phyloP scores from a whole-genome alignment of 2,797 vertebrate species.

The Sylvilagus floridanus region DNA sequence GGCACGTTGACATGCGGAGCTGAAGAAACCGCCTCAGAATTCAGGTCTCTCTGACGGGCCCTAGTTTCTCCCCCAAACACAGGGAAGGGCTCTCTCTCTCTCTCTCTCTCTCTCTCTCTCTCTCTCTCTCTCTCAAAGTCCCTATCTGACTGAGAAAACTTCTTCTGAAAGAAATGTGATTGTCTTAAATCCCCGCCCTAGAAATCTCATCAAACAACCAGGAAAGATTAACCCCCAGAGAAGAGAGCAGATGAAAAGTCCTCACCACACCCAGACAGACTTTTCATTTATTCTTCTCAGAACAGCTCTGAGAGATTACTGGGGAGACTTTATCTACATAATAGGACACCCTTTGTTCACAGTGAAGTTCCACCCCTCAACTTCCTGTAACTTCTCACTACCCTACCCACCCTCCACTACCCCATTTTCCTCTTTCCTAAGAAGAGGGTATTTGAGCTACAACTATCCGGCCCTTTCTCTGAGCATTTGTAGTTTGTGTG shows the following conservation, averaged over 20 bases:
- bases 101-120: no score
- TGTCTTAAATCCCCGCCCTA: slow-evolving; percentile 11
- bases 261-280: background rate
- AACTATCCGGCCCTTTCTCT: background rate
- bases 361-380: background rate
- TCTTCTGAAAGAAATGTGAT: slow-evolving; percentile 44
- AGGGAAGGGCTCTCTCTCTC: background rate
- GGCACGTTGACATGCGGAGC: background rate
- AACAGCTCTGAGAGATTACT: slow-evolving; percentile 1
- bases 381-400: background rate
- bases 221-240: slow-evolving; percentile 41
- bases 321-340: background rate
- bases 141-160: slow-evolving; percentile 49
- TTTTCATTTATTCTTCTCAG: slow-evolving; percentile 41
- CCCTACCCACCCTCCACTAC: background rate
- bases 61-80: slow-evolving; percentile 6
- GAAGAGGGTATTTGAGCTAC: background rate
- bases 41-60: slow-evolving; percentile 18
- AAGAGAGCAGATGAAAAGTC: slow-evolving; percentile 15
- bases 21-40: background rate
- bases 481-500: background rate
- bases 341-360: background rate
- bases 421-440: background rate
- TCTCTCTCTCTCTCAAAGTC: background rate
- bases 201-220: slow-evolving; percentile 41